These are phyloP conservation scores for Lydus trimaculatus DNA, from an alignment of 2,888 invertebrate species.

Conservation along the genomic window DNA sequence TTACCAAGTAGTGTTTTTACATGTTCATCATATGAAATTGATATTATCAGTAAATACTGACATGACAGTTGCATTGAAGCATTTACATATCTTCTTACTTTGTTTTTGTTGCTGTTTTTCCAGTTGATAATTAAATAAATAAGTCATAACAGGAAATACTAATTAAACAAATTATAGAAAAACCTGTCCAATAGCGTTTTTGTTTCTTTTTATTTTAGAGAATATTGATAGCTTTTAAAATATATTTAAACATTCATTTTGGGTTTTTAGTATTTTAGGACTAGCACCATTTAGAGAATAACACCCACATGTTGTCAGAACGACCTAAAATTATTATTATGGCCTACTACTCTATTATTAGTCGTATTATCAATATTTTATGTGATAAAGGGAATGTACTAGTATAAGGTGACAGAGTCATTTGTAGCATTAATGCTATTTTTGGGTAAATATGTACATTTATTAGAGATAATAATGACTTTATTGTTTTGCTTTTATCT, in stretches of 20 bases:
- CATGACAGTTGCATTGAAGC: too few relatives aligned
- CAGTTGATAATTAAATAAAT: too few relatives aligned
- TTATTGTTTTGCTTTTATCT: too few relatives aligned
- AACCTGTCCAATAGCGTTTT: too few relatives aligned
- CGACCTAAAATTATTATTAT: background rate
- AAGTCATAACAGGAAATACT: too few relatives aligned
- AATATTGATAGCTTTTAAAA: background rate
- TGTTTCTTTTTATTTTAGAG: too few relatives aligned
- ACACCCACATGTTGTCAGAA: background rate
- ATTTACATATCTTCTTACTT: too few relatives aligned
- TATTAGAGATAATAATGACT: background rate
- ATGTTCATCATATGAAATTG: too few relatives aligned
- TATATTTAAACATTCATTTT: constrained; percentile 3
- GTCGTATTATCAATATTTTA: background rate
- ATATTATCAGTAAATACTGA: too few relatives aligned
- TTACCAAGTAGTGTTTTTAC: too few relatives aligned
- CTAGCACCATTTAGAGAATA: background rate
- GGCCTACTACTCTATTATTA: background rate
- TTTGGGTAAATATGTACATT: background rate
- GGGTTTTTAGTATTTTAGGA: background rate
- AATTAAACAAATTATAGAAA: background rate
- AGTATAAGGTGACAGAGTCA: background rate
- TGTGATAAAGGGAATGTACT: too few relatives aligned
- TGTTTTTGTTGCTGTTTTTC: too few relatives aligned
- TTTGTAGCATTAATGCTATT: background rate